These are phyloP conservation scores for Pseudorectes ferrugineus DNA, from an alignment of 2,113 vertebrate genomes.

Conservation along the genomic window DNA sequence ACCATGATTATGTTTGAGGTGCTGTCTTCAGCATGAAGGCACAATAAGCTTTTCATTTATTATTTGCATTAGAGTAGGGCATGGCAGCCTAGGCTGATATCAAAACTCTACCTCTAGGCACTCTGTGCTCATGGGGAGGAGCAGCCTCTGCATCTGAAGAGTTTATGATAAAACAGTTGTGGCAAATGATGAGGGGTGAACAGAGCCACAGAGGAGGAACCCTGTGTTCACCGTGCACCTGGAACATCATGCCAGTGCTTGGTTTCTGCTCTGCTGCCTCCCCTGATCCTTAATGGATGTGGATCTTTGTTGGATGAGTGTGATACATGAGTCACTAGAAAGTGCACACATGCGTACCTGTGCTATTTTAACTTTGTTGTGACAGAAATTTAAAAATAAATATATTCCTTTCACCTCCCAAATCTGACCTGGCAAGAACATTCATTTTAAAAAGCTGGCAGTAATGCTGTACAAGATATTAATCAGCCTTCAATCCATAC, in stretches of 20 bases:
- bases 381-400: slow-evolving; percentile 4
- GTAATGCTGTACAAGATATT: neutral
- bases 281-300: neutral
- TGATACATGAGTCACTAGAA: neutral
- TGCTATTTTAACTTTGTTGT: slow-evolving; percentile 1
- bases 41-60: slow-evolving; percentile 8
- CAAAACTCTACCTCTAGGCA: neutral
- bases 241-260: neutral
- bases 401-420: neutral
- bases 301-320: neutral
- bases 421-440: slow-evolving; percentile 9
- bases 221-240: neutral
- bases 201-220: neutral
- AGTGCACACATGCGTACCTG: rapidly evolving
- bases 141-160: neutral
- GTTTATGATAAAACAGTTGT: neutral
- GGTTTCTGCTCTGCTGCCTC: neutral
- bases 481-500: slow-evolving; percentile 1
- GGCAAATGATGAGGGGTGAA: neutral
- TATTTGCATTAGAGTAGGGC: neutral
- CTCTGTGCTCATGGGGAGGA: neutral
- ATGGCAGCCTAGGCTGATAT: neutral
- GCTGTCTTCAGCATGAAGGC: neutral
- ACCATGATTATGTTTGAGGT: neutral
- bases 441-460: neutral